These are phyloP conservation scores for Pycnonotus jocosus DNA, from an alignment of 2,113 vertebrate genomes.

Conservation along the genomic window DNA sequence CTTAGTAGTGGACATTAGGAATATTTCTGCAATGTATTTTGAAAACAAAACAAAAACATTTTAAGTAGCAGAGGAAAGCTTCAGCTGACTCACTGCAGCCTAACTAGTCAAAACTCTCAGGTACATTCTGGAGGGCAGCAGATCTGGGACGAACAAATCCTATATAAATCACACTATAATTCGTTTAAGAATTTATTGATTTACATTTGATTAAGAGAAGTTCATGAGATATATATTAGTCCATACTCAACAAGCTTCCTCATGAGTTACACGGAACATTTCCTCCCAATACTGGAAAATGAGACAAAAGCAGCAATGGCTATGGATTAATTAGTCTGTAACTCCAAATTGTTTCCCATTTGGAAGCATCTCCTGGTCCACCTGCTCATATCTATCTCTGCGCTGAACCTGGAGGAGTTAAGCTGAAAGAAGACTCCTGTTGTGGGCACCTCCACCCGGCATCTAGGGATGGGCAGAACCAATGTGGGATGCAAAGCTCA, in stretches of 20 bases:
- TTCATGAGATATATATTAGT: not conserved
- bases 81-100: not conserved
- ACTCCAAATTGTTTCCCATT: not conserved
- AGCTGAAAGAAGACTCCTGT: not conserved
- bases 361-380: not conserved
- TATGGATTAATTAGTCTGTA: not conserved
- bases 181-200: not conserved
- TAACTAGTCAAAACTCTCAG: not conserved
- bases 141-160: not conserved
- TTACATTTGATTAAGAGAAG: not conserved
- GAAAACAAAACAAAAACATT: not conserved
- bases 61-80: not conserved
- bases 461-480: accelerated
- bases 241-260: not conserved
- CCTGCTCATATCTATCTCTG: not conserved
- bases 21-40: not conserved
- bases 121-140: not conserved
- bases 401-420: not conserved
- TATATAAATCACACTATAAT: not conserved
- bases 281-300: not conserved
- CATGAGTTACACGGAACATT: not conserved
- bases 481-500: accelerated
- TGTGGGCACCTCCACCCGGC: not conserved
- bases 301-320: not conserved
- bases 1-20: not conserved